A percentile compares a stretch with the other conserved stretches of the same genome.
phyloP scores from a whole-genome alignment of 1,140 invertebrate species.

The Pseudomyrmex gracilis region DNA sequence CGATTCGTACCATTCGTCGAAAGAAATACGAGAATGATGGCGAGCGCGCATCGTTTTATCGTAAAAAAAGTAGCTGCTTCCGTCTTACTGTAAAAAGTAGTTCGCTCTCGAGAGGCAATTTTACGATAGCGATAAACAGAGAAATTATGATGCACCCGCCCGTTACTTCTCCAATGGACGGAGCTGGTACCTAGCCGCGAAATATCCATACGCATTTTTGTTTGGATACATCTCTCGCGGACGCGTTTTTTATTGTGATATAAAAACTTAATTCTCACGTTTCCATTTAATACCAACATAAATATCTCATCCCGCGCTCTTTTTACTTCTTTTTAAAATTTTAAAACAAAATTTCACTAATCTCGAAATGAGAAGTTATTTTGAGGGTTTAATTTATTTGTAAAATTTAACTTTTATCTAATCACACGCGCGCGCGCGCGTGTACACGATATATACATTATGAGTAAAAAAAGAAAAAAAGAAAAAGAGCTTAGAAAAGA shows the following conservation, averaged over 20 bases:
- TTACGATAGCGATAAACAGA: constrained; percentile 39
- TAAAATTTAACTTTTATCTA: no score
- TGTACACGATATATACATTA: no score
- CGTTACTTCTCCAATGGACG: constrained; percentile 1
- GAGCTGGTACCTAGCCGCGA: neutral
- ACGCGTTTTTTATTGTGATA: neutral
- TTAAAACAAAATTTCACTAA: neutral
- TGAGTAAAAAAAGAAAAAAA: no score
- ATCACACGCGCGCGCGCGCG: no score
- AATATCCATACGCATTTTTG: constrained; percentile 25
- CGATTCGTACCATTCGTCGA: constrained; percentile 13
- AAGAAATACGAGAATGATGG: constrained; percentile 22
- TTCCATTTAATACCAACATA: neutral
- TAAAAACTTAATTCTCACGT: neutral
- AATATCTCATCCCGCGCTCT: neutral
- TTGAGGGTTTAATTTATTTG: no score
- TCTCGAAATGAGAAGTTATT: neutral
- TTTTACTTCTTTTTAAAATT: constrained; percentile 1
- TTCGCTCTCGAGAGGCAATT: constrained; percentile 2
- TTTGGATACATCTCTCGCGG: neutral
- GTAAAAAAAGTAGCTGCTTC: constrained; percentile 26
- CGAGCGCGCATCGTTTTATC: constrained; percentile 50
- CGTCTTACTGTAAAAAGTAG: constrained; percentile 50
- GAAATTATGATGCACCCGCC: constrained; percentile 51
- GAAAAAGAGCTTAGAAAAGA: neutral